Evolutionary conservation across 2,888 invertebrate species (phyloP).

Genomic region (Stenodera caucasica): DNA sequence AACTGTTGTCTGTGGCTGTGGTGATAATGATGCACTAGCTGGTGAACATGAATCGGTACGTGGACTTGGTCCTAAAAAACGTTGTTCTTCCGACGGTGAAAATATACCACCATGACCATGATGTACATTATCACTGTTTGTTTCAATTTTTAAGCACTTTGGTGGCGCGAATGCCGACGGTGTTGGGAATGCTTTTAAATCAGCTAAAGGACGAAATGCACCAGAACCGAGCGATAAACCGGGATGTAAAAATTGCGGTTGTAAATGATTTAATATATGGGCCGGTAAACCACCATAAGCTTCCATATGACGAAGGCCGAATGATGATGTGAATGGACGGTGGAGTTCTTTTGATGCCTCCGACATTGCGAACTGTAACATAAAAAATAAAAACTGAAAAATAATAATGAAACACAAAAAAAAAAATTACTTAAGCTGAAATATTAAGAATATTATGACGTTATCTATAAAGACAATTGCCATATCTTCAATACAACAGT

Average conservation of each 20-base stretch:
- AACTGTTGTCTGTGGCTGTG: slow-evolving; percentile 52
- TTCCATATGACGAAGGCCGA: slow-evolving; percentile 60
- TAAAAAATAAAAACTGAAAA: slow-evolving; percentile 1
- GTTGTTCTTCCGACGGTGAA: slow-evolving; percentile 52
- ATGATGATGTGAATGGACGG: slow-evolving; percentile 64
- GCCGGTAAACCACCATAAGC: slow-evolving; percentile 65
- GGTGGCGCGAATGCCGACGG: slow-evolving; percentile 72
- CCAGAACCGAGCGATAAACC: slow-evolving; percentile 64
- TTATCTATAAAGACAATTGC: not conserved
- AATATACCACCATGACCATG: slow-evolving; percentile 51
- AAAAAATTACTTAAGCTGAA: no score
- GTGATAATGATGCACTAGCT: slow-evolving; percentile 62
- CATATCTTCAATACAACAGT: slow-evolving; percentile 1
- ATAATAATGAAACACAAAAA: not conserved
- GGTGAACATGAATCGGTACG: slow-evolving; percentile 65
- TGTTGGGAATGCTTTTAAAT: slow-evolving; percentile 59
- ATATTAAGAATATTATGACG: not conserved
- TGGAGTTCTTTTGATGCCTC: slow-evolving; percentile 67
- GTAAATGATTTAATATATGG: slow-evolving; percentile 71
- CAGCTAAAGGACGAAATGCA: slow-evolving; percentile 63
- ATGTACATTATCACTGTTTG: slow-evolving; percentile 50
- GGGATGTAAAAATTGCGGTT: slow-evolving; percentile 72
- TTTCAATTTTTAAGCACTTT: slow-evolving; percentile 63
- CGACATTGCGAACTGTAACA: slow-evolving; percentile 51
- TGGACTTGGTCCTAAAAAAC: slow-evolving; percentile 55